Conservation (phyloP, 1,140 invertebrate species). For the Sycophila sp. region DNA sequence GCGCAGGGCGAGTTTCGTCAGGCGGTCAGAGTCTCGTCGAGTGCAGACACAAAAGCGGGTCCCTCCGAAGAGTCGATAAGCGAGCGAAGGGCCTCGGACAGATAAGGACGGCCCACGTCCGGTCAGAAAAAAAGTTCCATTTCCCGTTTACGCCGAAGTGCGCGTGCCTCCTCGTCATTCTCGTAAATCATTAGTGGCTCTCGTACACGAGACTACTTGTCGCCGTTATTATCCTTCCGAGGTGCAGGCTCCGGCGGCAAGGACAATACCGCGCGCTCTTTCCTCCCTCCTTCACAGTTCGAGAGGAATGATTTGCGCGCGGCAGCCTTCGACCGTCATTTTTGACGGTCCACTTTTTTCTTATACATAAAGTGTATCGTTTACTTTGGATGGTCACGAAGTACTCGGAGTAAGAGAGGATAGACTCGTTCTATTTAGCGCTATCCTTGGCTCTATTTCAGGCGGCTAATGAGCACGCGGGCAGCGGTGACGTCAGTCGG, state of each 20-base stretch:
- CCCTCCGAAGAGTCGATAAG: slow-evolving; percentile 9
- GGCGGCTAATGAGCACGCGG: not conserved
- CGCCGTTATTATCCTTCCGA: slow-evolving; percentile 20
- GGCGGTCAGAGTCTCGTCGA: too few species aligned
- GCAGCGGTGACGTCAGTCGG: not conserved
- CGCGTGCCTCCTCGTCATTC: not conserved
- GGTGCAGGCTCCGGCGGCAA: slow-evolving; percentile 1
- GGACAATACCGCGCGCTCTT: slow-evolving; percentile 20
- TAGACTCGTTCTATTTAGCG: too few species aligned
- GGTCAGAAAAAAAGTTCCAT: slow-evolving; percentile 7
- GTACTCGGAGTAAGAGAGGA: too few species aligned
- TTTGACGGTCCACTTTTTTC: too few species aligned
- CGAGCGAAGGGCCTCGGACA: not conserved
- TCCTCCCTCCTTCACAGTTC: not conserved
- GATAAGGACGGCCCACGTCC: not conserved
- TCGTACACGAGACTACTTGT: not conserved
- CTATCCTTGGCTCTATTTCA: slow-evolving; percentile 1
- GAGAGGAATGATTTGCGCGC: not conserved
- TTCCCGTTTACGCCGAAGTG: slow-evolving; percentile 22
- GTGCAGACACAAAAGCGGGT: too few species aligned
- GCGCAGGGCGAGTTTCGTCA: too few species aligned
- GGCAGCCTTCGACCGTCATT: too few species aligned
- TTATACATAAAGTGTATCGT: too few species aligned
- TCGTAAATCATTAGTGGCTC: slow-evolving; percentile 27
- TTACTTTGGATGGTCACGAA: too few species aligned